phyloP scores from a whole-genome alignment of 2,113 vertebrate species.

The Numenius arquata region DNA sequence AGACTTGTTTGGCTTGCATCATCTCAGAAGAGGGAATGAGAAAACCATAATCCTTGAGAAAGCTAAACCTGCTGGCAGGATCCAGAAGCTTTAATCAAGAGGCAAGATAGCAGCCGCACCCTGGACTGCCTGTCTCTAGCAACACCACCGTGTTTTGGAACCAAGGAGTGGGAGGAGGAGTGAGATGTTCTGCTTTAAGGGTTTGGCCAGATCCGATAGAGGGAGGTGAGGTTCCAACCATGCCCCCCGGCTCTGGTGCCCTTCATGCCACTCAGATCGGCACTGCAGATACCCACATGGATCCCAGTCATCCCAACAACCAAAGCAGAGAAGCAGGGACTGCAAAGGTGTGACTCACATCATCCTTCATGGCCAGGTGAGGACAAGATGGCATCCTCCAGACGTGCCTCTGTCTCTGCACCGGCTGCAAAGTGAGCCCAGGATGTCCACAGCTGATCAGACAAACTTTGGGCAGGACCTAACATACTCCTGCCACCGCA shows the following conservation, averaged over 20 bases:
- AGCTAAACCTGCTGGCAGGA: not conserved
- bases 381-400: not conserved
- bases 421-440: not conserved
- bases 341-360: not conserved
- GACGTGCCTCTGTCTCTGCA: not conserved
- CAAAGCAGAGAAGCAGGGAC: not conserved
- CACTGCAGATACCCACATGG: not conserved
- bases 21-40: not conserved
- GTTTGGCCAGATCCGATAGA: not conserved
- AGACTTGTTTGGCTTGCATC: slow-evolving; percentile 17
- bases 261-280: rapidly evolving
- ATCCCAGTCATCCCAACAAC: not conserved
- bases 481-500: not conserved
- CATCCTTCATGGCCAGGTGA: rapidly evolving
- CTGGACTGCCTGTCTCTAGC: not conserved
- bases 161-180: not conserved
- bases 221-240: not conserved
- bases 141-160: not conserved
- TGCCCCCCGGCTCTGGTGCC: not conserved
- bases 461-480: not conserved
- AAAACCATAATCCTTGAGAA: slow-evolving; percentile 12
- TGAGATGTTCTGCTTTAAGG: not conserved
- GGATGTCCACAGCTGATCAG: not conserved
- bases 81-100: not conserved
- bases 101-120: not conserved